phyloP scores from a whole-genome alignment of 2,888 invertebrate genomes.

The Dusona sp. region DNA sequence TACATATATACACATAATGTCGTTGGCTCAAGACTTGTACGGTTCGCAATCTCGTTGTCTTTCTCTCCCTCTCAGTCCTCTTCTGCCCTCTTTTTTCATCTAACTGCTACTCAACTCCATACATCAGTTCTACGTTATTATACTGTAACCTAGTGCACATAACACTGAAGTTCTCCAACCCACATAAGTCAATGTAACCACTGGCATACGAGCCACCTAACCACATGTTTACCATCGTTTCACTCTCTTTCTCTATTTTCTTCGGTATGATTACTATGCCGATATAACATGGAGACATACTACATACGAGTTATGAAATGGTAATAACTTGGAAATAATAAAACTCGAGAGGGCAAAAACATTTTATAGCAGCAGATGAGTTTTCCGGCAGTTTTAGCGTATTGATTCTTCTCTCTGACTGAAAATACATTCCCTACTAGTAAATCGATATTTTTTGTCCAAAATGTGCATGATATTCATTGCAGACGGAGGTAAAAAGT shows the following conservation, averaged over 20 bases:
- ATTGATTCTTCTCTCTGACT: not conserved
- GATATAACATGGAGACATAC: conserved; percentile 4
- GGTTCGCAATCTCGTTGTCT: conserved; percentile 19
- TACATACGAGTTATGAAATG: conserved; percentile 23
- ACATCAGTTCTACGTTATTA: conserved; percentile 55
- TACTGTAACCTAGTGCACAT: conserved; percentile 48
- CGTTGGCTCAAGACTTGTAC: conserved; percentile 56
- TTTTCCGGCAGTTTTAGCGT: conserved; percentile 32
- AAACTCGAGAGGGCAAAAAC: conserved; percentile 68
- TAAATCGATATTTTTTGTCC: not conserved
- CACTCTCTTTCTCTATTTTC: conserved; percentile 4
- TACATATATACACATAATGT: conserved; percentile 24
- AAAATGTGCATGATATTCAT: not conserved
- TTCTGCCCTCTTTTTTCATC: conserved; percentile 22
- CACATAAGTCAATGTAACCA: conserved; percentile 73
- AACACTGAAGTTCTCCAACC: conserved; percentile 52
- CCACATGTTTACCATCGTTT: conserved; percentile 74
- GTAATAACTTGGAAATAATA: conserved; percentile 67
- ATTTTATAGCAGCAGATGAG: conserved; percentile 62
- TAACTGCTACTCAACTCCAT: conserved; percentile 58
- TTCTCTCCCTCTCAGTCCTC: conserved; percentile 16
- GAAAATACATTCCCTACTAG: not conserved
- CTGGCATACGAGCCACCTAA: conserved; percentile 72
- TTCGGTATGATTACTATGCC: conserved; percentile 40
- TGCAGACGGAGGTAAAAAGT: not conserved